Percentiles rank a stretch among this genome's conserved stretches.
phyloP scores from a whole-genome alignment of 1,140 invertebrate genomes.

The Saxidomus purpurata region DNA sequence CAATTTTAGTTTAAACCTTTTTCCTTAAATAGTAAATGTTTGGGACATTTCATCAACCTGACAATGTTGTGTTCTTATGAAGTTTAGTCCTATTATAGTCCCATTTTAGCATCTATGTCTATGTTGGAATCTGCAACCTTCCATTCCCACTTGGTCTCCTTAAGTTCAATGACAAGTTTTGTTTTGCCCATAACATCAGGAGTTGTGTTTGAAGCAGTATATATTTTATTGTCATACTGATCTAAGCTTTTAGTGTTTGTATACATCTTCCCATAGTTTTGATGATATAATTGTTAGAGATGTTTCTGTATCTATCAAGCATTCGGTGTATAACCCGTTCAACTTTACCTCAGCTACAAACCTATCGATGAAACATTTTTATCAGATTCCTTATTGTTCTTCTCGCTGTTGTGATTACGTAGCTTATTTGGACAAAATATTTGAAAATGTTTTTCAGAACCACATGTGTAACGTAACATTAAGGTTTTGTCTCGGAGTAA shows the following conservation, averaged over 20 bases:
- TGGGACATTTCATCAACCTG: background rate
- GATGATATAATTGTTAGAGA: background rate
- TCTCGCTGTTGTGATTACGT: background rate
- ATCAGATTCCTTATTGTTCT: too few relatives aligned
- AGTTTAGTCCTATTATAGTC: constrained; percentile 13
- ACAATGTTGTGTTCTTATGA: background rate
- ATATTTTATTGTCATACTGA: background rate
- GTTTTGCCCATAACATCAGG: background rate
- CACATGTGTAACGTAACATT: background rate
- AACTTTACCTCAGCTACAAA: background rate
- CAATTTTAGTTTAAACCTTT: background rate
- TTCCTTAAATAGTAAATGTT: background rate
- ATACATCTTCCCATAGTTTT: background rate
- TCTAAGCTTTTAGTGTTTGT: background rate
- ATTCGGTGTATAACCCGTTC: background rate
- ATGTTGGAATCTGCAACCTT: background rate
- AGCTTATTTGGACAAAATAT: background rate
- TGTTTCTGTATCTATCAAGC: constrained; percentile 4
- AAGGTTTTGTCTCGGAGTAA: background rate
- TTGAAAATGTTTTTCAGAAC: background rate
- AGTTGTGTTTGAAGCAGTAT: background rate
- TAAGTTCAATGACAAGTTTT: background rate
- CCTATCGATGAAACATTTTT: too few relatives aligned
- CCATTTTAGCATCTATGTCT: background rate
- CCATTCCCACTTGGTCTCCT: too few relatives aligned